Base-by-base conservation (phyloP, 2,113 vertebrate species). In the Dendropsophus ebraccatus region DNA sequence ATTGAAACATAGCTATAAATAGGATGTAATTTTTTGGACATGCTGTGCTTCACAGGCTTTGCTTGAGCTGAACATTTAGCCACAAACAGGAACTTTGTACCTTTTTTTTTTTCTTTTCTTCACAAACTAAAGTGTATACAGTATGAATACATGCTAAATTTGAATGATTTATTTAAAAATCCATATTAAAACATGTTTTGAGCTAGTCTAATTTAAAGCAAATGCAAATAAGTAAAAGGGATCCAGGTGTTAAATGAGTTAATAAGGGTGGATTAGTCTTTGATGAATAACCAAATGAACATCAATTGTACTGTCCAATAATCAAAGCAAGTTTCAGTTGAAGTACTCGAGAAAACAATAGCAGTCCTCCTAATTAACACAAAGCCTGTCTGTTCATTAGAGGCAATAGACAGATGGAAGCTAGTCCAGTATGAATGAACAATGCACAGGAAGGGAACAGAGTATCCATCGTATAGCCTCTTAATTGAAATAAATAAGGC, bases 281-380 rank as follows among this genome's bases (percentile, higher is more conserved):
- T 65, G 78, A 81, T 37, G 76, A 35, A 79, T 35, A 78, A 81
- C 56, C 56, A 81, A 62, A 81, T 81, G 35, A 47, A 65, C 30
- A 80, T 80, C 77, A 80, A 65, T 62, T 65, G 56, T 60, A 58
- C 30, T 81, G 35, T 62, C n/a, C 78, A 65, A 62, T 81, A 81
- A 62, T 81, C 56, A 80, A 60, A 80, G n/a, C 17, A n/a, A 13
- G 52, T 58, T 79, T 37, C 28, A 62, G 23, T 54, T 47, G 35
- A 41, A 28, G 41, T 23, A 47, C 56, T 21, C 17, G 6, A 81
- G 35, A 62, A 65, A 28, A 81, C 56, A 81, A 81, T 65, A 81
- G 56, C 13, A 19, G 58, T 62, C 56, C 49, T 62, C 35, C 35
- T 62, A 65, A 81, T 81, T 81, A 60, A 41, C 37, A 65, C 16